Evolutionary conservation across 2,888 invertebrate genomes (phyloP).

Genomic region (Nemurella pictetii): DNA sequence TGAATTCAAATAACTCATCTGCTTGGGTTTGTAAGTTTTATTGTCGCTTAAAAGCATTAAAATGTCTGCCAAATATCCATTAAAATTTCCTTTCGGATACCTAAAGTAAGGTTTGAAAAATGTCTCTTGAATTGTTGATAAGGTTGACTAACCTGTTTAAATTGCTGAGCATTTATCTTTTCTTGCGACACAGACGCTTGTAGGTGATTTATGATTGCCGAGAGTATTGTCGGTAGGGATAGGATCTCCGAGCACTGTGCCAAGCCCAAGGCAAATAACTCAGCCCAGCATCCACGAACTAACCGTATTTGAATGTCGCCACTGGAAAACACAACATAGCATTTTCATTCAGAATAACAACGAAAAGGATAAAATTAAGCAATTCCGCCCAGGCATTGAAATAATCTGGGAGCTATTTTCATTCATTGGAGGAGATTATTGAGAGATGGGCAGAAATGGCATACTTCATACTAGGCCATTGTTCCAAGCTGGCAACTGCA

Average conservation of each 20-base stretch:
- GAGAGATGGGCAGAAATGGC: too few species aligned
- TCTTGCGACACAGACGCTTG: slow-evolving; percentile 73
- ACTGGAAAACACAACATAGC: slow-evolving; percentile 64
- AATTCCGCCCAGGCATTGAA: not conserved
- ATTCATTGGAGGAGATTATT: too few species aligned
- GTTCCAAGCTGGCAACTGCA: not conserved
- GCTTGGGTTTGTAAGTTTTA: too few species aligned
- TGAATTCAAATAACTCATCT: too few species aligned
- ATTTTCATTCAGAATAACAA: too few species aligned
- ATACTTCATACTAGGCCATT: too few species aligned
- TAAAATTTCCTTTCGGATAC: too few species aligned
- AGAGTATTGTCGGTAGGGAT: slow-evolving; percentile 78
- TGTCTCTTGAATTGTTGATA: too few species aligned
- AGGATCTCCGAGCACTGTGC: slow-evolving; percentile 82
- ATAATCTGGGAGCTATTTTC: not conserved
- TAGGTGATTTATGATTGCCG: slow-evolving; percentile 79
- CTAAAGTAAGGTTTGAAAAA: too few species aligned
- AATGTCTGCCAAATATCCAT: too few species aligned
- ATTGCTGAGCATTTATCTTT: slow-evolving; percentile 74
- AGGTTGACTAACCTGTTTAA: slow-evolving; percentile 57
- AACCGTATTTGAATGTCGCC: slow-evolving; percentile 81
- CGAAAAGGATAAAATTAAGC: not conserved
- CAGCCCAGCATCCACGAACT: slow-evolving; percentile 88
- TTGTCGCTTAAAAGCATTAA: too few species aligned
- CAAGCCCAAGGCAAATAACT: slow-evolving; percentile 86